Evolutionary conservation across 2,113 vertebrate genomes (phyloP), one percentile per base, ranked within the genome.

Genomic region (Tringa solitaria): DNA sequence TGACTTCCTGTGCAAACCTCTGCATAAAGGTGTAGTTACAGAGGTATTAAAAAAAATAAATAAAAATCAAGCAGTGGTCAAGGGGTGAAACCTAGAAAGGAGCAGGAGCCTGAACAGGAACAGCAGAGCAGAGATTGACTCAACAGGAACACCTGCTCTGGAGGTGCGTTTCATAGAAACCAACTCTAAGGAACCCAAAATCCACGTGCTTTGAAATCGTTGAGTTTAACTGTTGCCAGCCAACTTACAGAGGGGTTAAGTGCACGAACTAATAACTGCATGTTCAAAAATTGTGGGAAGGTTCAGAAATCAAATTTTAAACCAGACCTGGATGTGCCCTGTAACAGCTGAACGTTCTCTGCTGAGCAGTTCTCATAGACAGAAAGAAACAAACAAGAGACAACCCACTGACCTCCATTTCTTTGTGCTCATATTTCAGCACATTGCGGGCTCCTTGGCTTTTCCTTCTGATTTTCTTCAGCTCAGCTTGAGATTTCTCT

Each of bases 391-490:
- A 59, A 75, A 6, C 4, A 22, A 22, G 57, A 51, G 78, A 26
- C 9, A 65, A 6, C 1, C 10, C 35, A 93, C 98, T 98, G 82
- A 99, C 99, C 99, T 99, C 99, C 5, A 98, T 99, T 97, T 99
- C 99, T 92, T 98, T 99, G 65, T 98, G 96, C 48, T 99, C 99
- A 1, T 99, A 99, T 88, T 99, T 99, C 11, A 96, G 97, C 0
- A 98, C 98, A 37, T 99, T 98, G 83, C 99, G 99, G 15, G 96
- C 95, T 78, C 99, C 99, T 96, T 99, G 99, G 95, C 99, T 99
- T 98, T 99, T 99, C 96, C 99, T 98, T 95, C 98, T 95, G 84
- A 99, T 98, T 97, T 99, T 99, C 97, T 99, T 99, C 96, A 99
- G 94, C 84, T 99, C 99, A 1, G 99, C 98, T 81, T 99, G 99